These are phyloP conservation scores for Eleutherodactylus coqui DNA, from an alignment of 2,797 vertebrate genomes.

Conservation along the genomic window DNA sequence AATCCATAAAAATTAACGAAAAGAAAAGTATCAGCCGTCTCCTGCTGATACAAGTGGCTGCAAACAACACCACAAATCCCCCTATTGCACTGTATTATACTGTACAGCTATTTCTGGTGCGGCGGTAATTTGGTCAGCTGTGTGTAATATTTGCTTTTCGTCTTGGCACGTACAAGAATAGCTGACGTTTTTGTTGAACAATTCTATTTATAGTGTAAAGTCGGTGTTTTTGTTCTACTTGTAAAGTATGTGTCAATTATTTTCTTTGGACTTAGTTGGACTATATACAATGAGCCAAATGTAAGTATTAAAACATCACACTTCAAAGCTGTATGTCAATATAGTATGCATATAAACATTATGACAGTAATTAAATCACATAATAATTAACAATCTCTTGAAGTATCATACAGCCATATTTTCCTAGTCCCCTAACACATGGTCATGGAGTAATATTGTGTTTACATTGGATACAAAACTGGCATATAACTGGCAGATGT, in stretches of 20 bases:
- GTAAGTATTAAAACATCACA: neutral
- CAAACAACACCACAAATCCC: neutral
- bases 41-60: neutral
- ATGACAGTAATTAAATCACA: constrained; percentile 5
- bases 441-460: constrained; percentile 2
- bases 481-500: constrained; percentile 20
- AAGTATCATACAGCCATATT: constrained; percentile 4
- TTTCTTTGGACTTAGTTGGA: constrained; percentile 1
- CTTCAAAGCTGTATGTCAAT: neutral
- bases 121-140: neutral
- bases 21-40: neutral
- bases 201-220: neutral
- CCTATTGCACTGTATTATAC: neutral
- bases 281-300: neutral
- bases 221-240: neutral
- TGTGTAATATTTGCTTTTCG: neutral
- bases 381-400: constrained; percentile 11
- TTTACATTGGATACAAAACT: neutral
- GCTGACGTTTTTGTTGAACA: neutral
- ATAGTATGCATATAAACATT: neutral
- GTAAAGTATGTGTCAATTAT: constrained; percentile 19
- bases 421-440: constrained; percentile 5
- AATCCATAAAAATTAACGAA: neutral
- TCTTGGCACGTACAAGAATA: neutral
- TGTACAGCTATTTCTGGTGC: neutral